phyloP scores from a whole-genome alignment of 2,888 invertebrate genomes.

The Catocala nupta region DNA sequence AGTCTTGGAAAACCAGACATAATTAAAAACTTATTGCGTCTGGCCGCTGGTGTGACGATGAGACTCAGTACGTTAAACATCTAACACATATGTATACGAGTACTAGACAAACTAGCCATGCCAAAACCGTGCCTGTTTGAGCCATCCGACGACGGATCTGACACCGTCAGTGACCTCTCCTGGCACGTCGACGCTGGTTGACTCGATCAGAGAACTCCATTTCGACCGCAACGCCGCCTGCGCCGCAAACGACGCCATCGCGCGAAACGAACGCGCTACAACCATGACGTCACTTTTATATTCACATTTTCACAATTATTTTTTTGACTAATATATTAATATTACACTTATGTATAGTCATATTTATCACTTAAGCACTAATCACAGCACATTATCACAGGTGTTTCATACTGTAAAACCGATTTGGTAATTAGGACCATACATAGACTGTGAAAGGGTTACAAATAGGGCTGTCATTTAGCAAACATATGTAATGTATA shows the following conservation, averaged over 20 bases:
- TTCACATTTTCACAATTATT: slow-evolving; percentile 13
- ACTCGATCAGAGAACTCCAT: slow-evolving; percentile 92
- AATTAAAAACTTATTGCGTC: no score
- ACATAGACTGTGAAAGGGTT: background rate
- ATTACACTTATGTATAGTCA: background rate
- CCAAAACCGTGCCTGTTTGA: slow-evolving; percentile 90
- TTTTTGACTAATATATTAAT: background rate
- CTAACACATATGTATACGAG: background rate
- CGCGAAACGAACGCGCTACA: slow-evolving; percentile 65
- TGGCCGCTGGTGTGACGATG: no score
- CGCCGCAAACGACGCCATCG: slow-evolving; percentile 90
- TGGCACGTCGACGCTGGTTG: slow-evolving; percentile 89
- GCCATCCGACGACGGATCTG: slow-evolving; percentile 93
- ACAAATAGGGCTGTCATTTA: background rate
- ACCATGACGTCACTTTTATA: slow-evolving; percentile 19
- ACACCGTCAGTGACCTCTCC: slow-evolving; percentile 91
- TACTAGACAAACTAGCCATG: slow-evolving; percentile 6
- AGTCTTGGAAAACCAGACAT: no score
- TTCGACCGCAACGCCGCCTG: slow-evolving; percentile 91
- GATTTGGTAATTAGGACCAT: background rate
- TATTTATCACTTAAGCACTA: slow-evolving; percentile 10
- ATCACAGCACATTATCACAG: background rate
- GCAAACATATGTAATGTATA: no score
- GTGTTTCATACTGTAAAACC: background rate
- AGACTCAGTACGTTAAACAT: no score